Evolutionary conservation across 2,113 vertebrate genomes (phyloP).

Genomic region (Leucosticte australis): DNA sequence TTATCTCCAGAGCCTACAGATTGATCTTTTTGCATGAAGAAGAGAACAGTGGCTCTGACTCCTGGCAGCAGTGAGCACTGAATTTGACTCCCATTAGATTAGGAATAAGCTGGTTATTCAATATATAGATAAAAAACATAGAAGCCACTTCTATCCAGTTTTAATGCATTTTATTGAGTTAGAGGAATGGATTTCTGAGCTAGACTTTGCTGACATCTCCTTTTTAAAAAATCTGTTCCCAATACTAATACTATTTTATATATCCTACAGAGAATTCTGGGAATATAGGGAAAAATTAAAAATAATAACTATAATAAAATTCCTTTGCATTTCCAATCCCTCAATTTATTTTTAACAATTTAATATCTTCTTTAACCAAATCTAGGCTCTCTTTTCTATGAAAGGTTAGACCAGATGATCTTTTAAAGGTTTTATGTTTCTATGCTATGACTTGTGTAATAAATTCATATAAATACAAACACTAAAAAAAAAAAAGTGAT

Average conservation of each 20-base stretch:
- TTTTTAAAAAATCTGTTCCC: not conserved
- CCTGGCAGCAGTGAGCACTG: not conserved
- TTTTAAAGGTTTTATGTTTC: rapidly evolving
- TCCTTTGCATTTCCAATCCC: not conserved
- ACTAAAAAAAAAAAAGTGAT: not conserved
- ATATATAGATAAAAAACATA: not conserved
- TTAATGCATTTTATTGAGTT: not conserved
- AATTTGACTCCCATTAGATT: not conserved
- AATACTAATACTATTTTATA: not conserved
- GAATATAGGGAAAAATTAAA: not conserved
- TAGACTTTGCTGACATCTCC: not conserved
- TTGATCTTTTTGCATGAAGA: not conserved
- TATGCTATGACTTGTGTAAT: not conserved
- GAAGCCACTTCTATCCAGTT: not conserved
- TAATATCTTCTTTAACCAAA: not conserved
- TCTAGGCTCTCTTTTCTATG: not conserved
- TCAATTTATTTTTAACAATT: not conserved
- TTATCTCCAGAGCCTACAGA: not conserved
- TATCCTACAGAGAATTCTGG: not conserved
- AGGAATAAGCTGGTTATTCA: not conserved
- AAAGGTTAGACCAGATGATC: not conserved
- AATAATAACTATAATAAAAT: not conserved
- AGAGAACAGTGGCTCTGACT: not conserved
- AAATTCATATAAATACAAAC: not conserved
- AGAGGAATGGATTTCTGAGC: not conserved